Evolutionary conservation across 2,113 vertebrate genomes (phyloP), one percentile per base, ranked within the genome.

Genomic region (Colius striatus): DNA sequence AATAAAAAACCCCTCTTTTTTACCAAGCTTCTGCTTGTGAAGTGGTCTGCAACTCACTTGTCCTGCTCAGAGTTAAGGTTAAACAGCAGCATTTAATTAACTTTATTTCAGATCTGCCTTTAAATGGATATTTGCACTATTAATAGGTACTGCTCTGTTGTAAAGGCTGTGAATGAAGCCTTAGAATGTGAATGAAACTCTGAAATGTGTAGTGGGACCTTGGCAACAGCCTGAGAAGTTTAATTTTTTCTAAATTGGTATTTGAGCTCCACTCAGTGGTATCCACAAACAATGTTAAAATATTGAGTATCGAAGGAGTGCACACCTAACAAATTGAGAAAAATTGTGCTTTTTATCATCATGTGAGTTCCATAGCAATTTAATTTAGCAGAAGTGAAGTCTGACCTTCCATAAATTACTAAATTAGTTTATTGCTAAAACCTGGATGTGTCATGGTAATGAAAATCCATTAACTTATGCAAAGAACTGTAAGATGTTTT

Each of bases 251-350:
- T 92, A 84, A 90, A 75, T 63, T 95, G 88, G 76, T 96, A 95
- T 96, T 84, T 96, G 95, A 95, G 96, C 90, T 94, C 95, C 93
- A 93, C 94, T 96, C 87, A 94, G 95, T 97, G 94, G 94, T 45
- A 67, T 86, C 53, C 67, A 45, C 86, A 95, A 90, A 20, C 30
- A 93, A 10, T 36, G 38, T 32, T 80, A 68, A 89, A 78, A 71
- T 47, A 7, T 54, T 94, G 27, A 79, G 6, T 55, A 54, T 26
- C 51, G 50, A 85, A n/a, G 36, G 60, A 92, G 13, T 17, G 9
- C 26, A 55, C 63, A 89, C 61, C 26, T 61, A 63, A 63, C 11
- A 88, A 74, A 71, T 13, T 17, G 41, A 80, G 32, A 13, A 88
- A 77, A 65, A 87, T 9, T 29, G 9, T 50, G 18, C 13, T 82